Evolutionary conservation across 2,888 invertebrate genomes (phyloP), one percentile per base, ranked within the genome.

Genomic region (Microchrysa polita): DNA sequence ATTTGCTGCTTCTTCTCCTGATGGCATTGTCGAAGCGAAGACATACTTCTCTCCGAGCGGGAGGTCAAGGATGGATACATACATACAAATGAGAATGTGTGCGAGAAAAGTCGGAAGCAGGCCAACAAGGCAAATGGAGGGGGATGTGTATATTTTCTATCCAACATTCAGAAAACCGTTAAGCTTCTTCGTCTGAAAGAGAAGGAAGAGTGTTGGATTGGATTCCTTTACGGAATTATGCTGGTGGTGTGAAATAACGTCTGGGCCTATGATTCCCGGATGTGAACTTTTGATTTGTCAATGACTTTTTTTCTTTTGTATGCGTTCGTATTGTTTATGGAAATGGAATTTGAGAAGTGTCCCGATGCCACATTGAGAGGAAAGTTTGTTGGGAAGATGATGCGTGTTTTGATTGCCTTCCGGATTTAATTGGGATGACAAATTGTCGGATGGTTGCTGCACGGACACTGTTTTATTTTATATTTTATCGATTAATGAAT

Each of bases 1-100:
- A 69, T 69, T 57, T 55, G 57, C 69, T 57, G 22, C 69, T 69
- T 18, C 69, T 34, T 55, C 40, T 69, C 42, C 55, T 40, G n/a
- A n/a, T n/a, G 57, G 12, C 55, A 18, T 67, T 53, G n/a, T 27
- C 16, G 53, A 10, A 16, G 34, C 53, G 16, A 23, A 52, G 67
- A 52, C 10, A 22, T 67, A 23, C 20, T 16, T 23, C 52, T 27
- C 53, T 40, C 40, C 61, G 40, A 23, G 42, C 7, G 42, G 12
- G 48, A 12, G 48, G 4, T 48, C 61, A 61, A 16, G 61, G 27
- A 34, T 34, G 27, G n/a, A n/a, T n/a, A n/a, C n/a, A n/a, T 34
- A 7, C 27, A 34, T 7, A 34, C 27, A 34, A 34, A 34, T 34
- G 27, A 34, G 27, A 34, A 34, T 5, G 27, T 34, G 27, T 2